phyloP scores from a whole-genome alignment of 2,113 vertebrate species.

The Varanus komodoensis region DNA sequence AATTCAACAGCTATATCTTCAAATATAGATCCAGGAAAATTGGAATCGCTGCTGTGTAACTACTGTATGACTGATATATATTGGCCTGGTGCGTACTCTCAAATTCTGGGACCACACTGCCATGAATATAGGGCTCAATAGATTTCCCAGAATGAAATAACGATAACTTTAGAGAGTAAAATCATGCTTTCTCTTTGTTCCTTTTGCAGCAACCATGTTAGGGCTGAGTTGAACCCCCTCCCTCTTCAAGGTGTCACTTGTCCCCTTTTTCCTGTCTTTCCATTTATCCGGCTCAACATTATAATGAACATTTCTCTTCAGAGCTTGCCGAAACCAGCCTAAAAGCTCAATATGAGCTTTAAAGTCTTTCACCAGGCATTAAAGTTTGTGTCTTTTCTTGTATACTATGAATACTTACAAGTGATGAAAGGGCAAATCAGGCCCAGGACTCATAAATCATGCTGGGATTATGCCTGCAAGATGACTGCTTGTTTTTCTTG shows the following conservation, averaged over 20 bases:
- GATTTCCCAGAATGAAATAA: neutral
- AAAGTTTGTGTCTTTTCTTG: slow-evolving; percentile 33
- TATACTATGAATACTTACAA: slow-evolving; percentile 43
- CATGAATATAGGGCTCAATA: neutral
- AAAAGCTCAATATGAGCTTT: slow-evolving; percentile 56
- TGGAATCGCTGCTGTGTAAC: neutral
- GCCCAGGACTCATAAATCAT: slow-evolving; percentile 63
- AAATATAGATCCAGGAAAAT: neutral
- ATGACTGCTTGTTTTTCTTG: slow-evolving; percentile 56
- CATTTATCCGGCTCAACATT: neutral
- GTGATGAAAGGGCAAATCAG: slow-evolving; percentile 45
- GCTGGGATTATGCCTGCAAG: slow-evolving; percentile 56
- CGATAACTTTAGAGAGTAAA: neutral
- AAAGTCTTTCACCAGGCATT: slow-evolving; percentile 57
- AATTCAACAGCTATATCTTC: neutral
- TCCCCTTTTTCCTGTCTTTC: neutral
- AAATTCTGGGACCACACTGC: neutral
- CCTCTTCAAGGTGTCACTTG: neutral
- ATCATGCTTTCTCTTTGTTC: neutral
- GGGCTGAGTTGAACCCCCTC: no score
- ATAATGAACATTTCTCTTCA: slow-evolving; percentile 39
- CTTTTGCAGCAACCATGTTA: neutral
- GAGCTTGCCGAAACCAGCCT: slow-evolving; percentile 41
- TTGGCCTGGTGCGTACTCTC: neutral
- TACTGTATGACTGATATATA: neutral